Conservation (phyloP, 2,888 invertebrate genomes). For the Cremastinae sp. region DNA sequence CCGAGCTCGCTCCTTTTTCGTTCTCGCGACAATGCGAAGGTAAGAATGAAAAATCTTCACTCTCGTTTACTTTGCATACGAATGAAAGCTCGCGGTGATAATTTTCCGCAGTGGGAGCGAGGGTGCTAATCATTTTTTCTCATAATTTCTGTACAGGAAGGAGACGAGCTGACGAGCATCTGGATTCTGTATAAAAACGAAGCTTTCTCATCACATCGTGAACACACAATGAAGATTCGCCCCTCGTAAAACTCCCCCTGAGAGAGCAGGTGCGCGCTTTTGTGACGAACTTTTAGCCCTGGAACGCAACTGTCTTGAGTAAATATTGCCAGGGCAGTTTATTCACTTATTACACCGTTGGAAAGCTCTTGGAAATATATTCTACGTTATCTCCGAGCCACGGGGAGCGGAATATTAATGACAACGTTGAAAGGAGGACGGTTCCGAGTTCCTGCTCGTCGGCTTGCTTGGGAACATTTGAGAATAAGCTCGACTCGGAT, state of each 20-base stretch:
- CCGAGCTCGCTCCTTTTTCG: no score
- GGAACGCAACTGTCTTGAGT: neutral
- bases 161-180: neutral
- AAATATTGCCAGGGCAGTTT: neutral
- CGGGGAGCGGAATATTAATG: neutral
- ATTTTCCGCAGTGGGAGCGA: neutral
- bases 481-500: no score
- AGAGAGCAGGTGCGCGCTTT: neutral
- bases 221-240: slow-evolving; percentile 8
- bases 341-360: slow-evolving; percentile 2
- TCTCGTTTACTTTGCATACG: no score
- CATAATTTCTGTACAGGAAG: neutral
- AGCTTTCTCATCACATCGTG: neutral
- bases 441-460: no score
- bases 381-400: neutral
- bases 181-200: no score
- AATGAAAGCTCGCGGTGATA: neutral
- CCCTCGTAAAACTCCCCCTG: slow-evolving; percentile 9
- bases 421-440: neutral
- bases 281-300: slow-evolving; percentile 1
- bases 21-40: no score
- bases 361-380: neutral
- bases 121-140: neutral
- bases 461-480: no score
- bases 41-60: no score